Evolutionary conservation across 2,797 vertebrate species (phyloP), one percentile per base, ranked within the genome.

Genomic region (Nothura maculosa): DNA sequence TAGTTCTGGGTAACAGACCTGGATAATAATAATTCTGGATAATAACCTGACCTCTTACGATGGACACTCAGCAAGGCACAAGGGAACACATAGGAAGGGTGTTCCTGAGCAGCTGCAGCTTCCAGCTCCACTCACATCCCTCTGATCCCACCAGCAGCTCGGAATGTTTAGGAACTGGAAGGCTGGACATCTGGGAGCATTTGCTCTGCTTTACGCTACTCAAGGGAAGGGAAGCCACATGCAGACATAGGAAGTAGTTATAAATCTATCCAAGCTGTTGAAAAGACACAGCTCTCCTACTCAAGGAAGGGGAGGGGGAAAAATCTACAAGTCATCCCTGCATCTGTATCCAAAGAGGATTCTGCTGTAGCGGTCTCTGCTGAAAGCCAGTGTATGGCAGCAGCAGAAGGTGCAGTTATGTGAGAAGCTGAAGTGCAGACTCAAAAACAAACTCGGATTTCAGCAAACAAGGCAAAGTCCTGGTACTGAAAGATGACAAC

Each of bases 401-500:
- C 10, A 32, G 47, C 32, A 7, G 42, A 48, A 25, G 40, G 32
- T 43, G 19, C 18, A 4, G 5, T 7, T 3, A 38, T 3, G 2
- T 60, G 22, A 64, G 57, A 50, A 74, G 85, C 62, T 61, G 27
- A 18, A 87, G 73, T n/a, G 32, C 70, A 12, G 45, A 6, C 58
- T 77, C 5, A 0, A 52, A 88, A 80, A 63, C 0, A 4, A 69
- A 78, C 89, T 92, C 34, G 3, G 76, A 40, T 97, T 95, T 77
- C 19, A 93, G 90, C 92, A 90, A 96, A 76, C 27, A 66, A 95
- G 92, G 68, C 78, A 21, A 57, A 96, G 84, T 87, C 63, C 61
- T 43, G 62, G 93, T 75, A 55, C 89, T 82, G 92, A 89, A 85
- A 72, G 87, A 95, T 89, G 93, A 94, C 92, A 85, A 63, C 78